Percentiles rank a stretch among this genome's conserved stretches.
Evolutionary conservation across 2,888 invertebrate genomes (phyloP).

Genomic region (Limenitis camilla): DNA sequence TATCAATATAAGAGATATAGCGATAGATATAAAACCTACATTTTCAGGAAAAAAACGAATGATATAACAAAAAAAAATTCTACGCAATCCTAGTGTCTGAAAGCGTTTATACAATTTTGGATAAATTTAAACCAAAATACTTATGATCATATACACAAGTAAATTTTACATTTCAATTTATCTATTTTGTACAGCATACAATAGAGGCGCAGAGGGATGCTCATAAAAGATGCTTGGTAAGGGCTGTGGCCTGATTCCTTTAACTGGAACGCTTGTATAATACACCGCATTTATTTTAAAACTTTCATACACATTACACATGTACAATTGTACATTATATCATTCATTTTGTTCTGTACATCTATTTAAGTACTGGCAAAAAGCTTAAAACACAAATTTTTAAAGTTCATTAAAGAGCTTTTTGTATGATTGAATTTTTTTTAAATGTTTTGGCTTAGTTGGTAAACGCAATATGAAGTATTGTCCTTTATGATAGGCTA

Average conservation of each 20-base stretch:
- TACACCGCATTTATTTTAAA: slow-evolving; percentile 31
- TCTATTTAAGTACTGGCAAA: not conserved
- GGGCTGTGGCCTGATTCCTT: slow-evolving; percentile 35
- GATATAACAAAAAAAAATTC: no score
- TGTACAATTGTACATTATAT: not conserved
- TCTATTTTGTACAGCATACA: slow-evolving; percentile 22
- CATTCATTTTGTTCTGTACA: not conserved
- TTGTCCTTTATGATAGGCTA: no score
- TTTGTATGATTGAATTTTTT: no score
- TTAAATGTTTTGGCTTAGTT: no score
- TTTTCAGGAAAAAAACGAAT: no score
- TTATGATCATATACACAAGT: slow-evolving; percentile 1
- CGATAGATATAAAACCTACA: no score
- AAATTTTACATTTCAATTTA: slow-evolving; percentile 21
- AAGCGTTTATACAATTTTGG: no score
- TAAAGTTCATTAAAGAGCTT: no score
- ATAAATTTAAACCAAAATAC: no score
- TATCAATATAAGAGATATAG: no score
- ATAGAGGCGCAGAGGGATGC: slow-evolving; percentile 22
- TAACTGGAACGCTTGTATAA: slow-evolving; percentile 30
- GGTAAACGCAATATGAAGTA: no score
- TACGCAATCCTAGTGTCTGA: no score
- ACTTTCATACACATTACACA: slow-evolving; percentile 13
- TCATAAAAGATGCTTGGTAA: slow-evolving; percentile 35
- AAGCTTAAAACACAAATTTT: not conserved